Evolutionary conservation across 2,888 invertebrate genomes (phyloP).

Genomic region (Euclidia mi): DNA sequence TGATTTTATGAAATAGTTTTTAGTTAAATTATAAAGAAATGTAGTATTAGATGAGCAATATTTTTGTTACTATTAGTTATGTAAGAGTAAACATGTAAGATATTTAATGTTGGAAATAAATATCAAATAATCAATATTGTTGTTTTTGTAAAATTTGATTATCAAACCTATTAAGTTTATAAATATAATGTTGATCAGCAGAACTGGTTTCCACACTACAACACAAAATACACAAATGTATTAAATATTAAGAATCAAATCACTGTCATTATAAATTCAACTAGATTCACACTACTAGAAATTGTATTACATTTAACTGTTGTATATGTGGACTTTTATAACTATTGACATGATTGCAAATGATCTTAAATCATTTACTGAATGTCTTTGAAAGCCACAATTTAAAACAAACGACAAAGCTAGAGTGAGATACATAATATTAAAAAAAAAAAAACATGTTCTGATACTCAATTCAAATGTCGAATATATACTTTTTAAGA

Average conservation of each 20-base stretch:
- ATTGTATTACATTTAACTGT: too few species aligned
- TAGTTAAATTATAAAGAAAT: slow-evolving; percentile 48
- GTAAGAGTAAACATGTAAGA: slow-evolving; percentile 79
- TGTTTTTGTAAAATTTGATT: slow-evolving; percentile 65
- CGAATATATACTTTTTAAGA: too few species aligned
- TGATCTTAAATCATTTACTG: not conserved
- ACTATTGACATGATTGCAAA: too few species aligned
- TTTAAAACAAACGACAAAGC: too few species aligned
- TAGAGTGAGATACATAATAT: too few species aligned
- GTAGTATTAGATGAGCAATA: slow-evolving; percentile 79
- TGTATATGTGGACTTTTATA: not conserved
- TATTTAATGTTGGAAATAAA: slow-evolving; percentile 84
- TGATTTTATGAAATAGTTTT: slow-evolving; percentile 42
- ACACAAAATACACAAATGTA: not conserved
- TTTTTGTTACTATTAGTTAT: slow-evolving; percentile 85
- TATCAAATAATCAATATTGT: slow-evolving; percentile 69
- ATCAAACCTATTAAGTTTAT: slow-evolving; percentile 7
- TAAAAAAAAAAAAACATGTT: too few species aligned
- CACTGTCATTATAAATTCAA: not conserved
- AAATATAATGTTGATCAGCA: slow-evolving; percentile 19
- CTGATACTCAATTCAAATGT: not conserved
- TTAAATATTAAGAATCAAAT: not conserved
- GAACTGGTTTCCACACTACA: not conserved
- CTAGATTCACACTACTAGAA: too few species aligned
- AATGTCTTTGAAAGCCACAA: not conserved